These are phyloP conservation scores for Hermaeophaga mercurialis DNA, from an alignment of 2,888 invertebrate genomes.

Conservation along the genomic window DNA sequence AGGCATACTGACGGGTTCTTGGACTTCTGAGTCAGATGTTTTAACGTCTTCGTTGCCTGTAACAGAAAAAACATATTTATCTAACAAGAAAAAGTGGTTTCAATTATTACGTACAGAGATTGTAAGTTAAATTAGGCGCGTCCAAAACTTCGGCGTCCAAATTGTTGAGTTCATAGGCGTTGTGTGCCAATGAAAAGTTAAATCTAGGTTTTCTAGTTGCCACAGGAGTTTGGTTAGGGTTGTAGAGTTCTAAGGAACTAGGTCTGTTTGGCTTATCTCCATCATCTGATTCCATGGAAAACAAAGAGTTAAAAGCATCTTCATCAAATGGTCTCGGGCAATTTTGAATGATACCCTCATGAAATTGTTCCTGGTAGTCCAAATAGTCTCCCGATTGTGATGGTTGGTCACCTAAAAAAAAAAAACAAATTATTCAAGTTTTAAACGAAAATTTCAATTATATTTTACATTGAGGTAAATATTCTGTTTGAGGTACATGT, in stretches of 20 bases:
- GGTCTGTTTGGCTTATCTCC: constrained; percentile 60
- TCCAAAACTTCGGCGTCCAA: constrained; percentile 69
- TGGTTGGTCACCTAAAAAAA: constrained; percentile 44
- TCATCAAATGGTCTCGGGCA: constrained; percentile 53
- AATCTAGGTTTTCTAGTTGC: constrained; percentile 71
- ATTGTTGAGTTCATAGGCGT: constrained; percentile 70
- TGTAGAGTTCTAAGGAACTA: constrained; percentile 68
- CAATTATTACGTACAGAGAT: constrained; percentile 48
- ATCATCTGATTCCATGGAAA: constrained; percentile 53
- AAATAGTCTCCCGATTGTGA: constrained; percentile 51
- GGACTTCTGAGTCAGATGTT: constrained; percentile 57
- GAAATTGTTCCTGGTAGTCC: constrained; percentile 57
- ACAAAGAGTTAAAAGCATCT: constrained; percentile 55
- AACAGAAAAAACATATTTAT: constrained; percentile 49
- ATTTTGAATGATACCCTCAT: constrained; percentile 55
- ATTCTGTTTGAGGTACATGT: not conserved
- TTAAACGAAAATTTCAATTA: too few species aligned
- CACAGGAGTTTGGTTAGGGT: constrained; percentile 66
- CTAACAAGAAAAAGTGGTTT: not conserved
- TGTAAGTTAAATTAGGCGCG: constrained; percentile 61
- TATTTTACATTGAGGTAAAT: not conserved
- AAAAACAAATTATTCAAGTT: too few species aligned
- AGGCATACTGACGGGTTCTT: constrained; percentile 64
- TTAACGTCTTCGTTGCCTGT: constrained; percentile 58
- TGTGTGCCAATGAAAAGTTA: constrained; percentile 70